These are phyloP conservation scores for Patella vulgata DNA, from an alignment of 1,140 invertebrate genomes.

Conservation along the genomic window DNA sequence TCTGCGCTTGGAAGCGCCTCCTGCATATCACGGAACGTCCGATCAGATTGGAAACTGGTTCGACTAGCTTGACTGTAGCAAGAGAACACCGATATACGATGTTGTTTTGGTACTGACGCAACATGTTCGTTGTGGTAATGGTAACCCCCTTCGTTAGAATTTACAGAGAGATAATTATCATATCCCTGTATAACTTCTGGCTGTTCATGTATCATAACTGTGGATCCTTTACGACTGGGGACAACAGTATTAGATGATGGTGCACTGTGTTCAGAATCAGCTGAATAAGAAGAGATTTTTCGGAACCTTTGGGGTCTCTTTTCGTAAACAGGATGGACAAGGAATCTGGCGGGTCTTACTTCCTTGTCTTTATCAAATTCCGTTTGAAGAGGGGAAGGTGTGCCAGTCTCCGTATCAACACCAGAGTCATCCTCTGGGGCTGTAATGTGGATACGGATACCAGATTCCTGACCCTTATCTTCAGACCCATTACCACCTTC, in stretches of 20 bases:
- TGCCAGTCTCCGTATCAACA: constrained; percentile 5
- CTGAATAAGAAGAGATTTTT: constrained; percentile 8
- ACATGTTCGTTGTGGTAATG: background rate
- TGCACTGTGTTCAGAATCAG: constrained; percentile 11
- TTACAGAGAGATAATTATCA: too few species aligned
- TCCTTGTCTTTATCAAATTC: background rate
- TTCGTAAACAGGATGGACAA: background rate
- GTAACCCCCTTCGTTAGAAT: too few species aligned
- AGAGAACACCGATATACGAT: constrained; percentile 14
- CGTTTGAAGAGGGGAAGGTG: constrained; percentile 2
- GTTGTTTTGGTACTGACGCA: constrained; percentile 1
- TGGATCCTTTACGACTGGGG: constrained; percentile 26
- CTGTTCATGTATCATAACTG: constrained; percentile 20
- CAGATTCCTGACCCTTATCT: too few species aligned
- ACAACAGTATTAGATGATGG: constrained; percentile 6
- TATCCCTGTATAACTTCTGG: constrained; percentile 12
- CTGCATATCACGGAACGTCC: constrained; percentile 76
- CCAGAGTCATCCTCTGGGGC: constrained; percentile 7
- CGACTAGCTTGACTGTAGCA: constrained; percentile 8
- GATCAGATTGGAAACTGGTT: constrained; percentile 20
- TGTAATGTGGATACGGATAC: too few species aligned
- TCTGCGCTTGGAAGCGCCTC: constrained; percentile 90
- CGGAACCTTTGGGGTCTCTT: constrained; percentile 7
- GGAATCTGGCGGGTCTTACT: background rate
- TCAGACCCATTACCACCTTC: too few species aligned